Conservation (phyloP, 2,113 vertebrate species). For the Fulmarus glacialis region DNA sequence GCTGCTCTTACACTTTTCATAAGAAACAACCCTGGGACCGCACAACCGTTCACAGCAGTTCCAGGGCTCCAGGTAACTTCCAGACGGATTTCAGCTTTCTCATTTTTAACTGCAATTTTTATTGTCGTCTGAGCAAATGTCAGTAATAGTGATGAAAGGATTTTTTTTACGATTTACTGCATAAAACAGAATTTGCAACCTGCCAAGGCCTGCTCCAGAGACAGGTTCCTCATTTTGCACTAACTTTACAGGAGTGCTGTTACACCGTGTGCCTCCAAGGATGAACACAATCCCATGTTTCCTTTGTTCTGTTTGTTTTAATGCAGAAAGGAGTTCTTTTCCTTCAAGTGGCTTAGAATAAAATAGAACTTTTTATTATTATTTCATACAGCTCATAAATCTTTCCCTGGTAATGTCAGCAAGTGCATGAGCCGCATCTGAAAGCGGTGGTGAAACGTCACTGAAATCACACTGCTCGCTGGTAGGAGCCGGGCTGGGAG, state of each 20-base stretch:
- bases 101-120: neutral
- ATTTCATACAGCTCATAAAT: neutral
- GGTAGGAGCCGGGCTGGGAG: neutral
- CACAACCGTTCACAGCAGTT: accelerated
- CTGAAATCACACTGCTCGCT: accelerated
- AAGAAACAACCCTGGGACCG: accelerated
- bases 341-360: neutral
- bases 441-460: neutral
- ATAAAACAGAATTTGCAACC: neutral
- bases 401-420: neutral
- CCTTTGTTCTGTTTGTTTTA: neutral
- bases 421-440: neutral
- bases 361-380: neutral
- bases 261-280: neutral
- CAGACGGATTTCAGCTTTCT: neutral
- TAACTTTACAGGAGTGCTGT: neutral
- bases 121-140: neutral
- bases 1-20: neutral
- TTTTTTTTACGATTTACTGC: neutral
- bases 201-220: neutral
- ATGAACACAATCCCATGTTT: neutral
- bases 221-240: neutral
- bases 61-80: neutral
- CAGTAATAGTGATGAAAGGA: neutral
- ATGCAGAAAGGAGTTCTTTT: neutral